Conservation (phyloP, 2,888 invertebrate species). For the Temnothorax rugatulus region DNA sequence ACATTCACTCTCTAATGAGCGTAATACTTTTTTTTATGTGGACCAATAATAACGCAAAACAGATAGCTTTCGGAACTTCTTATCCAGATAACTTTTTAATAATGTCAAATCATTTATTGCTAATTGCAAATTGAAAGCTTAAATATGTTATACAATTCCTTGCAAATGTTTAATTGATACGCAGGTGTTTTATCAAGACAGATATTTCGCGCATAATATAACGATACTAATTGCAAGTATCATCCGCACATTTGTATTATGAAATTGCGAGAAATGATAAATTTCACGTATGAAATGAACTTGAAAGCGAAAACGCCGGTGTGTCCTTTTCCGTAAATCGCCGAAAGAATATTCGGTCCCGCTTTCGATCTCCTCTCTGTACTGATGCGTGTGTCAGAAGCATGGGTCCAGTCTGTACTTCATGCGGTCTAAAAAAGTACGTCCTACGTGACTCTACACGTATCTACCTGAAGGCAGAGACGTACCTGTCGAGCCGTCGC, state of each 20-base stretch:
- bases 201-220: neutral
- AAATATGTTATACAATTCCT: neutral
- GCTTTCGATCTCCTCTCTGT: constrained; percentile 31
- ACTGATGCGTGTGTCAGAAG: constrained; percentile 73
- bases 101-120: neutral
- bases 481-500: constrained; percentile 96
- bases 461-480: constrained; percentile 85
- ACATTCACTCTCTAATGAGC: neutral
- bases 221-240: neutral
- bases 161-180: neutral
- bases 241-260: neutral
- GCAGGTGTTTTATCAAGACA: neutral
- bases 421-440: constrained; percentile 81
- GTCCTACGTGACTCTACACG: constrained; percentile 80
- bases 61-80: neutral
- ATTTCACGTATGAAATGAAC: constrained; percentile 15
- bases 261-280: neutral
- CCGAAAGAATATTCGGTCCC: constrained; percentile 35
- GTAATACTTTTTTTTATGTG: neutral
- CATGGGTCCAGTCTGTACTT: constrained; percentile 73
- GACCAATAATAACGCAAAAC: neutral
- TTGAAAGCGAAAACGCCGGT: constrained; percentile 21
- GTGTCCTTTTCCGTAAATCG: constrained; percentile 3
- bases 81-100: neutral
- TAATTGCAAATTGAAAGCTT: neutral